Evolutionary conservation across 1,140 invertebrate genomes (phyloP).

Genomic region (roundworm (Caenorhabditis elegans)): WBcel235 BX284605.5:5421001-5421500

Average conservation of each 20-base stretch:
- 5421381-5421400: constrained; percentile 1
- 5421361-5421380: neutral
- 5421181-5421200: neutral
- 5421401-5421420: constrained; percentile 18
- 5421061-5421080: too few relatives aligned
- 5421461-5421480: neutral
- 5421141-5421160: neutral
- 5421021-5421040: too few relatives aligned
- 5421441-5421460: neutral
- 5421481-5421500: neutral
- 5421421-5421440: constrained; percentile 27
- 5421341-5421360: constrained; percentile 14
- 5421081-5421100: neutral
- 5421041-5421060: too few relatives aligned
- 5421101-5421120: neutral
- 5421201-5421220: constrained; percentile 26
- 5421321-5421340: neutral
- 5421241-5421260: constrained; percentile 35
- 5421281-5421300: constrained; percentile 2
- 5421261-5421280: constrained; percentile 23
- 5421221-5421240: constrained; percentile 37
- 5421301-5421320: neutral
- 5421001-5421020: too few relatives aligned
- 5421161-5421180: neutral
- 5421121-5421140: neutral